Evolutionary conservation across 2,888 invertebrate species (phyloP).

Genomic region (Rhamnusium bicolor): DNA sequence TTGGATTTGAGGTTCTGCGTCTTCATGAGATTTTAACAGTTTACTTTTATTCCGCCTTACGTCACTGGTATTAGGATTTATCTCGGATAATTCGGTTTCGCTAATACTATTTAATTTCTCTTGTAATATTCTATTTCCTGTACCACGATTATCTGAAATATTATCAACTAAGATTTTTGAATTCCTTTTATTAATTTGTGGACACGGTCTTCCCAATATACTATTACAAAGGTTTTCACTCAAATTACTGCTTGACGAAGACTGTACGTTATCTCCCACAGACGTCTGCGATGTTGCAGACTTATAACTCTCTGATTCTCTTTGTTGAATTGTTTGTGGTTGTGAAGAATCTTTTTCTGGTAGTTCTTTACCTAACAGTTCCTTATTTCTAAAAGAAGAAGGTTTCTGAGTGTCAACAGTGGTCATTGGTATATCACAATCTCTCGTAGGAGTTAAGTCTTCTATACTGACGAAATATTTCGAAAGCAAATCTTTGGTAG

Average conservation of each 20-base stretch:
- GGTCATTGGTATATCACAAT: constrained; percentile 39
- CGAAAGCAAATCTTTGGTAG: constrained; percentile 34
- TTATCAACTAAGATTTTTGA: background rate
- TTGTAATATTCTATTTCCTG: too few species aligned
- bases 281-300: background rate
- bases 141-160: background rate
- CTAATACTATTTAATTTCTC: background rate
- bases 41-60: background rate
- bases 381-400: background rate
- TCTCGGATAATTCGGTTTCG: background rate
- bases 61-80: background rate
- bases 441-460: constrained; percentile 39
- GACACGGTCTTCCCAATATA: constrained; percentile 43
- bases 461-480: constrained; percentile 39
- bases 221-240: constrained; percentile 44
- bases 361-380: background rate
- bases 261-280: background rate
- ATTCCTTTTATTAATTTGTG: background rate
- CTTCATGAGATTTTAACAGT: background rate
- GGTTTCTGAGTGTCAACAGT: constrained; percentile 9
- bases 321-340: background rate
- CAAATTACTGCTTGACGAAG: constrained; percentile 45
- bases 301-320: background rate
- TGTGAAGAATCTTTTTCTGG: constrained; percentile 12
- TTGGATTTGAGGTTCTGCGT: background rate